These are phyloP conservation scores for Ichneumoninae sp. DNA, from an alignment of 2,888 invertebrate species.

Conservation along the genomic window DNA sequence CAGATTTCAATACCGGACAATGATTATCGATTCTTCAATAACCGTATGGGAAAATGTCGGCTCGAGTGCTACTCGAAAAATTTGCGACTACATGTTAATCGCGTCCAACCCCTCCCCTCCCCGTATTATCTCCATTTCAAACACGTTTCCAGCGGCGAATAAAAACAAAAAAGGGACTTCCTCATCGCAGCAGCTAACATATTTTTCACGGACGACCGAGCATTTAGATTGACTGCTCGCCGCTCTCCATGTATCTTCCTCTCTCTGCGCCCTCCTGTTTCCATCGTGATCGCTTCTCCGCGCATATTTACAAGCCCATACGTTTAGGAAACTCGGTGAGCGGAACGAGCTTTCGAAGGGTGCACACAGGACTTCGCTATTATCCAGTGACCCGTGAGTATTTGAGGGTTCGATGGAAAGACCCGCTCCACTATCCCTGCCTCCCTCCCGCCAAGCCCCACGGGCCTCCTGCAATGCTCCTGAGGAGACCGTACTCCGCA, in stretches of 20 bases:
- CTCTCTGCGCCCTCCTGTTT: slow-evolving; percentile 5
- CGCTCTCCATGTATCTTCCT: slow-evolving; percentile 1
- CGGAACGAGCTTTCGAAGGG: slow-evolving; percentile 46
- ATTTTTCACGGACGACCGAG: slow-evolving; percentile 63
- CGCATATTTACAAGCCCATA: slow-evolving; percentile 57
- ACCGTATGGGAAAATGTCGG: neutral
- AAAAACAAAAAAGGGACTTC: neutral
- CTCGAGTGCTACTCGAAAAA: neutral
- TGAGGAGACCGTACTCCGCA: slow-evolving; percentile 1
- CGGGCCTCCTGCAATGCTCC: slow-evolving; percentile 17
- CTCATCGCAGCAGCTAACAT: slow-evolving; percentile 49
- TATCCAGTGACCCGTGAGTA: slow-evolving; percentile 65
- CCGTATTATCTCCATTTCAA: neutral
- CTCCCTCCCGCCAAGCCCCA: slow-evolving; percentile 5
- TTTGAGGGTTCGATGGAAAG: slow-evolving; percentile 55
- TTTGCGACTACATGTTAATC: neutral
- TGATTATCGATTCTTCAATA: neutral
- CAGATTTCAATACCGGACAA: neutral
- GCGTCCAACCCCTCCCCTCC: neutral
- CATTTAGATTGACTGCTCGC: slow-evolving; percentile 64
- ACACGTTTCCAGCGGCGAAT: neutral
- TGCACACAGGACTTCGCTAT: slow-evolving; percentile 53
- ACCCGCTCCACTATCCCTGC: slow-evolving; percentile 1
- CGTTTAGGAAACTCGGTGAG: slow-evolving; percentile 47
- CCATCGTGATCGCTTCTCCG: slow-evolving; percentile 30